phyloP scores from a whole-genome alignment of 2,888 invertebrate genomes.

The Plebejus argus region DNA sequence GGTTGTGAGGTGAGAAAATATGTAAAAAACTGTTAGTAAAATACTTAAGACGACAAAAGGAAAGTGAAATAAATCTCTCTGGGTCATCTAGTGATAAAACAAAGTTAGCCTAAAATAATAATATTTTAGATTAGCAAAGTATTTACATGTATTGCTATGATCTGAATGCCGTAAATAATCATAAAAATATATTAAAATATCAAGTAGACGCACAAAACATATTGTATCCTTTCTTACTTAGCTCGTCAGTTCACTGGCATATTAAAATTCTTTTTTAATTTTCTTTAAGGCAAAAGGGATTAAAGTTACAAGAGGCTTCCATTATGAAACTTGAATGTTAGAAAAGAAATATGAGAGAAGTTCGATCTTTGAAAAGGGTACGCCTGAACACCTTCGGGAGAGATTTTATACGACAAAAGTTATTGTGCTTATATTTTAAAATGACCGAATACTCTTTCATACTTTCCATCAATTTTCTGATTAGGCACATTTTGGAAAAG shows the following conservation, averaged over 20 bases:
- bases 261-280: constrained; percentile 47
- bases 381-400: constrained; percentile 53
- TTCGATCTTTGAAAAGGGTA: constrained; percentile 64
- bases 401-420: constrained; percentile 50
- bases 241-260: neutral
- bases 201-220: neutral
- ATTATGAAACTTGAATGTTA: constrained; percentile 67
- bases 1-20: too few relatives aligned
- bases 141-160: neutral
- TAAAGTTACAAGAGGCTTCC: constrained; percentile 66
- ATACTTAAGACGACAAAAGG: too few relatives aligned
- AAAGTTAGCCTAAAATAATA: too few relatives aligned
- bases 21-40: too few relatives aligned
- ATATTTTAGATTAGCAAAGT: too few relatives aligned
- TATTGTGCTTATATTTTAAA: constrained; percentile 30
- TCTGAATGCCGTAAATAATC: neutral
- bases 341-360: constrained; percentile 68
- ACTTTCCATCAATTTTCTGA: constrained; percentile 1
- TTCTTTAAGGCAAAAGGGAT: constrained; percentile 58
- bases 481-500: neutral
- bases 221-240: neutral
- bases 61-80: too few relatives aligned
- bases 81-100: too few relatives aligned
- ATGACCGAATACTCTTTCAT: neutral
- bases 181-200: neutral